These are phyloP conservation scores for Amniataba percoides DNA, from an alignment of 2,797 vertebrate genomes.

Conservation along the genomic window DNA sequence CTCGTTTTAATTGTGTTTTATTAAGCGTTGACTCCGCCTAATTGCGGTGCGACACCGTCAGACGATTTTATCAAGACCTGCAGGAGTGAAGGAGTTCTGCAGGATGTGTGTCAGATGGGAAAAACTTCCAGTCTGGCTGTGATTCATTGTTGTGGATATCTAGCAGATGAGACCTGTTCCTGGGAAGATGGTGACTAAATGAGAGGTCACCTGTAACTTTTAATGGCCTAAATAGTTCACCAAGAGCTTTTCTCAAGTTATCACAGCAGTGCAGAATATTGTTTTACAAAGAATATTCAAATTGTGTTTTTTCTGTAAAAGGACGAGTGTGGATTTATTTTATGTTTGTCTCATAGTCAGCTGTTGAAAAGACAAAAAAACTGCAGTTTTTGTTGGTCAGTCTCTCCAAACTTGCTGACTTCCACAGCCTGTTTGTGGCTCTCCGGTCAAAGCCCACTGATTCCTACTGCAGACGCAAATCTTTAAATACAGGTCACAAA, in stretches of 20 bases:
- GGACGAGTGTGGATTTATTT: not conserved
- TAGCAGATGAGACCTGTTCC: constrained; percentile 25
- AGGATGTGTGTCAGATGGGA: constrained; percentile 69
- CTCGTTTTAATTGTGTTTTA: constrained; percentile 21
- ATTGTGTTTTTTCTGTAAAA: constrained; percentile 5
- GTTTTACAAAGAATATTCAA: not conserved
- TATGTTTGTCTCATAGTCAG: constrained; percentile 18
- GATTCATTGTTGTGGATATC: constrained; percentile 61
- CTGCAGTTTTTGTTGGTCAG: not conserved
- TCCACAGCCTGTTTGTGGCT: not conserved
- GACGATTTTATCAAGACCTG: constrained; percentile 48
- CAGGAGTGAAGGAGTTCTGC: constrained; percentile 24
- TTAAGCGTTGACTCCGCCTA: constrained; percentile 21
- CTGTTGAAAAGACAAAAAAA: not conserved
- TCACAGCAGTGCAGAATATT: not conserved
- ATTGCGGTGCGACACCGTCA: constrained; percentile 3
- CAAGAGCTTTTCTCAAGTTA: not conserved
- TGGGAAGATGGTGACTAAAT: constrained; percentile 56
- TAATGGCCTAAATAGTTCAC: not conserved
- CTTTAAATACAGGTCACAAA: constrained; percentile 3
- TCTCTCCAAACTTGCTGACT: not conserved
- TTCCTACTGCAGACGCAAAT: constrained; percentile 21
- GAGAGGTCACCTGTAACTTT: constrained; percentile 24
- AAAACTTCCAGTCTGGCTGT: constrained; percentile 37
- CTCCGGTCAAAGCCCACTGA: not conserved